Percentiles rank a stretch among this genome's conserved stretches.
phyloP scores from a whole-genome alignment of 30 jellyfish, hydroid and myxozoan genomes.

The Calvadosia cruxmelitensis region DNA sequence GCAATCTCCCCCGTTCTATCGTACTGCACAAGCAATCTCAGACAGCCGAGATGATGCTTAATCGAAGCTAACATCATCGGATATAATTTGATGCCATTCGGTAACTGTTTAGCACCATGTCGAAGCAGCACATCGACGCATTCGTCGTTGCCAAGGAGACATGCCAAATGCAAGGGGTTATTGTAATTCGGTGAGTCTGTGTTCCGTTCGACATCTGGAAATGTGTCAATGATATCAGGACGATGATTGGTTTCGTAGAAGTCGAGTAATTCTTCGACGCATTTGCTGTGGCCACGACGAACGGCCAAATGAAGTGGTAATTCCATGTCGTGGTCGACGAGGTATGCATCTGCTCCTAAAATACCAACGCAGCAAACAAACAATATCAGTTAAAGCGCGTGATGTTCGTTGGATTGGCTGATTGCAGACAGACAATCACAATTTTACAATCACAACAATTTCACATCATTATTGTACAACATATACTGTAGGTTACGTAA shows the following conservation, averaged over 20 bases:
- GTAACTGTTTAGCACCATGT: slow-evolving; percentile 61
- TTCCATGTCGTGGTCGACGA: slow-evolving; percentile 38
- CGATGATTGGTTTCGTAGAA: slow-evolving; percentile 22
- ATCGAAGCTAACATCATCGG: slow-evolving; percentile 64
- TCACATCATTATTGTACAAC: not conserved
- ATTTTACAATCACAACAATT: too few relatives aligned
- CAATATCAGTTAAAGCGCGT: not conserved
- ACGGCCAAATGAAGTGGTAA: slow-evolving; percentile 56
- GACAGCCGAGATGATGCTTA: slow-evolving; percentile 42
- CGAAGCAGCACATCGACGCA: slow-evolving; percentile 63
- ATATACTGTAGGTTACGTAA: not conserved
- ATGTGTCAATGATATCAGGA: slow-evolving; percentile 37
- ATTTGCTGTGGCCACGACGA: slow-evolving; percentile 55
- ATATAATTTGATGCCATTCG: slow-evolving; percentile 52
- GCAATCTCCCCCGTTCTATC: slow-evolving; percentile 20
- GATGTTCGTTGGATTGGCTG: not conserved
- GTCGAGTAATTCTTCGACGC: slow-evolving; percentile 34
- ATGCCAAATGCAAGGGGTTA: slow-evolving; percentile 68
- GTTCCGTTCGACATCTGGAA: slow-evolving; percentile 30
- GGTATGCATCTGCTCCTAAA: slow-evolving; percentile 70
- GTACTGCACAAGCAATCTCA: slow-evolving; percentile 40
- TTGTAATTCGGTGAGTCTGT: slow-evolving; percentile 5
- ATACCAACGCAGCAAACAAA: not conserved
- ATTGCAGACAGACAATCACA: too few relatives aligned
- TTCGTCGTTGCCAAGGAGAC: slow-evolving; percentile 55